phyloP scores from a whole-genome alignment of 2,113 vertebrate species.

The Callithrix jacchus region DNA sequence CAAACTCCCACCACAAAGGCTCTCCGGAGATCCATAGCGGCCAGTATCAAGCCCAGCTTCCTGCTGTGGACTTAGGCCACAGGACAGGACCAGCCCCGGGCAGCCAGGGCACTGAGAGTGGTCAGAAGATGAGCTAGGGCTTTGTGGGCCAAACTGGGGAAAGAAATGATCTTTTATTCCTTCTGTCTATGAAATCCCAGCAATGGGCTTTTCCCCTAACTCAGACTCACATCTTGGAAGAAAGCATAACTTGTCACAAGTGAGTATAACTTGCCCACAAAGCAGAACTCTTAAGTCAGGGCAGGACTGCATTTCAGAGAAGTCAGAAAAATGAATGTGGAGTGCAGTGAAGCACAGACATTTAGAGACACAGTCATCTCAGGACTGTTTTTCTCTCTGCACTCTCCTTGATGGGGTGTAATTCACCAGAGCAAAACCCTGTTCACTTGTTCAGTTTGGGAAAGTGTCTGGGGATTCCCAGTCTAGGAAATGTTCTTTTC shows the following conservation, averaged over 20 bases:
- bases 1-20: neutral
- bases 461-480: conserved; percentile 75
- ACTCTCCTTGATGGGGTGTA: conserved; percentile 2
- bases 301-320: conserved; percentile 58
- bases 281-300: conserved; percentile 51
- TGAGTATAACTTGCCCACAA: conserved; percentile 49
- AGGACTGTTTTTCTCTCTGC: conserved; percentile 20
- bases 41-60: too few relatives aligned
- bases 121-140: neutral
- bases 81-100: neutral
- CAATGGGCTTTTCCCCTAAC: neutral
- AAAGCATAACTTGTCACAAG: neutral
- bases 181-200: neutral
- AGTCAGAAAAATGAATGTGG: conserved; percentile 56
- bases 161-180: neutral
- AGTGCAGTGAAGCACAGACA: neutral
- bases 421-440: conserved; percentile 59
- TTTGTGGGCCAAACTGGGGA: neutral
- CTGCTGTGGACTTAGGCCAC: neutral
- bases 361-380: neutral
- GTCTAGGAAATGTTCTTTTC: conserved; percentile 77
- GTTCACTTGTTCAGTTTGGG: conserved; percentile 69
- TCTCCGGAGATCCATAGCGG: neutral
- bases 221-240: neutral
- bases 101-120: neutral